These are phyloP conservation scores for Pogonognathellus flavescens DNA, from an alignment of 1,140 invertebrate genomes.

Conservation along the genomic window DNA sequence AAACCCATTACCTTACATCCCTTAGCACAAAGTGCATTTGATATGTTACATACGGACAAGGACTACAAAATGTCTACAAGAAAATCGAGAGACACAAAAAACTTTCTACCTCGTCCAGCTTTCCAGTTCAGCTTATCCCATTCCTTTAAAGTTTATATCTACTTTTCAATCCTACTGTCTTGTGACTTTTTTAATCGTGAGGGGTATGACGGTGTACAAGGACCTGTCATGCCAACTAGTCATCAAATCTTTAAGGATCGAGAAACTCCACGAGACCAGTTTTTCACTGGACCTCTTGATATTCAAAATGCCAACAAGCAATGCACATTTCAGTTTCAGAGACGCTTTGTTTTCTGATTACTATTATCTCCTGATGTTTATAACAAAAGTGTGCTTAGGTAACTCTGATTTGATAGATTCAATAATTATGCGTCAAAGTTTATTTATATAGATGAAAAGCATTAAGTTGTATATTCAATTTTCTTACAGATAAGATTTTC, in stretches of 20 bases:
- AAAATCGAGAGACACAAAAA: neutral
- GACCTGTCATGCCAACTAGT: neutral
- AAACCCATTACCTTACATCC: neutral
- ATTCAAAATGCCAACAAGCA: no score
- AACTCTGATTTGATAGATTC: no score
- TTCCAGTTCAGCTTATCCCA: neutral
- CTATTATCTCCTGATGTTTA: no score
- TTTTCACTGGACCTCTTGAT: neutral
- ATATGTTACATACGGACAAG: neutral
- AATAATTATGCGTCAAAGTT: no score
- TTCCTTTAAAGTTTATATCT: constrained; percentile 25
- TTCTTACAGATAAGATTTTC: no score
- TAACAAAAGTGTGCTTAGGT: no score
- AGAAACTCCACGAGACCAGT: neutral
- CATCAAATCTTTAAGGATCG: constrained; percentile 28
- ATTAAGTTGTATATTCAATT: no score
- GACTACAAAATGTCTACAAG: constrained; percentile 33
- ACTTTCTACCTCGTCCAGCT: neutral
- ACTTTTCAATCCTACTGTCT: neutral
- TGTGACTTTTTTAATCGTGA: constrained; percentile 6
- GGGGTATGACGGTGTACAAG: neutral
- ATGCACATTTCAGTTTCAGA: no score
- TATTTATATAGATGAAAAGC: no score
- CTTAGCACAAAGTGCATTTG: neutral
- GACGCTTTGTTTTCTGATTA: no score